Conservation (phyloP, 2,888 invertebrate genomes). For the Cephalotes varians region DNA sequence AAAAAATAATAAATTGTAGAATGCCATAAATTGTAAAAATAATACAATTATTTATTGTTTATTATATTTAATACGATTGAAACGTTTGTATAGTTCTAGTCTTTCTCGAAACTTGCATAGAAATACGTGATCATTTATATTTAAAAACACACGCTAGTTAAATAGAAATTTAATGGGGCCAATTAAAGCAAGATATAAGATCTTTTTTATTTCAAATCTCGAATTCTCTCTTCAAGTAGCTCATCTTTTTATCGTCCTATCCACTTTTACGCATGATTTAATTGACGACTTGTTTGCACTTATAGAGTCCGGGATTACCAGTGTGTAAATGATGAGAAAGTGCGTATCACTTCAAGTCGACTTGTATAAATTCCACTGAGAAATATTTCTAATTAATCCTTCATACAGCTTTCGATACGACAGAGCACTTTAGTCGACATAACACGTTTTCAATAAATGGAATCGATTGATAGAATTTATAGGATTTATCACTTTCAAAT, state of each 20-base stretch:
- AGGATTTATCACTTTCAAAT: constrained; percentile 11
- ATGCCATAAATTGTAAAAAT: background rate
- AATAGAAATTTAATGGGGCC: background rate
- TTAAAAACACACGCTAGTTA: background rate
- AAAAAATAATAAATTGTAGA: background rate
- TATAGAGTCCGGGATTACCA: constrained; percentile 9
- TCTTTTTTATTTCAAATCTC: constrained; percentile 1
- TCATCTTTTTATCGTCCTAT: constrained; percentile 14
- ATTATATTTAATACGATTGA: background rate
- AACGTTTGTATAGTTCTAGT: background rate
- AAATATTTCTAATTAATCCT: constrained; percentile 16
- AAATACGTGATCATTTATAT: background rate
- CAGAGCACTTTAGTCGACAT: background rate
- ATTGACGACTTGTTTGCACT: constrained; percentile 22
- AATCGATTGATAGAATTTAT: constrained; percentile 18
- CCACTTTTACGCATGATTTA: constrained; percentile 33
- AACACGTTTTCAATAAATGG: constrained; percentile 21
- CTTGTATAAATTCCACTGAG: constrained; percentile 14
- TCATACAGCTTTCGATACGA: background rate
- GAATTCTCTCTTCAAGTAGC: constrained; percentile 23
- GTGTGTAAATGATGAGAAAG: constrained; percentile 53
- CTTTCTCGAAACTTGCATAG: background rate
- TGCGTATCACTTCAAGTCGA: constrained; percentile 17
- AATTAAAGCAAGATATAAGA: constrained; percentile 20
- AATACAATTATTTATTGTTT: background rate